A percentile compares a stretch with the other conserved stretches of the same genome.
phyloP scores from a whole-genome alignment of 1,140 invertebrate genomes.

The Drosophila melanica region DNA sequence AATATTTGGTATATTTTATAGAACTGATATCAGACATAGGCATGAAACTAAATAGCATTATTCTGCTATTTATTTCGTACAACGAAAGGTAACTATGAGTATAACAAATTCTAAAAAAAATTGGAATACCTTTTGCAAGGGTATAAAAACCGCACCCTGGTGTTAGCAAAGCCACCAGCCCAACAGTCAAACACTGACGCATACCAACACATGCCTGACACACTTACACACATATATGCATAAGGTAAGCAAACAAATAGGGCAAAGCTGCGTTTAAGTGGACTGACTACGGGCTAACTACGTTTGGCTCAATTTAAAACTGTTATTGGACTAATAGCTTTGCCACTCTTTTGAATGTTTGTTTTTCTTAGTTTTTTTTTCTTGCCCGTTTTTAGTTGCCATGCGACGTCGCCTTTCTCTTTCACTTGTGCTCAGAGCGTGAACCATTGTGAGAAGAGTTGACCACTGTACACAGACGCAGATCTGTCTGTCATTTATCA shows the following conservation, averaged over 20 bases:
- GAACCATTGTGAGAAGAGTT: conserved; percentile 29
- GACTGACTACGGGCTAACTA: conserved; percentile 5
- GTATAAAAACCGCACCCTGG: no score
- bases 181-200: no score
- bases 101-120: no score
- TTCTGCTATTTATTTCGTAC: no score
- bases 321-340: conserved; percentile 46
- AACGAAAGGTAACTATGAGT: no score
- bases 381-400: background rate
- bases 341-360: conserved; percentile 19
- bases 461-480: conserved; percentile 17
- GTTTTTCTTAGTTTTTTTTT: conserved; percentile 19
- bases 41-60: no score
- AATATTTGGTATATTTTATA: no score
- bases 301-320: conserved; percentile 22
- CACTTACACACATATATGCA: background rate
- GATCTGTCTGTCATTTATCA: conserved; percentile 36
- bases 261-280: conserved; percentile 16
- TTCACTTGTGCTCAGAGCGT: conserved; percentile 24
- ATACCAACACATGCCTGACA: no score
- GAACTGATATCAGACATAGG: no score
- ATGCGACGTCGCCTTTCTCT: conserved; percentile 14
- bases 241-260: conserved; percentile 31
- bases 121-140: no score
- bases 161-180: no score